These are phyloP conservation scores for Perdita meconis DNA, from an alignment of 2,888 invertebrate genomes.

Conservation along the genomic window DNA sequence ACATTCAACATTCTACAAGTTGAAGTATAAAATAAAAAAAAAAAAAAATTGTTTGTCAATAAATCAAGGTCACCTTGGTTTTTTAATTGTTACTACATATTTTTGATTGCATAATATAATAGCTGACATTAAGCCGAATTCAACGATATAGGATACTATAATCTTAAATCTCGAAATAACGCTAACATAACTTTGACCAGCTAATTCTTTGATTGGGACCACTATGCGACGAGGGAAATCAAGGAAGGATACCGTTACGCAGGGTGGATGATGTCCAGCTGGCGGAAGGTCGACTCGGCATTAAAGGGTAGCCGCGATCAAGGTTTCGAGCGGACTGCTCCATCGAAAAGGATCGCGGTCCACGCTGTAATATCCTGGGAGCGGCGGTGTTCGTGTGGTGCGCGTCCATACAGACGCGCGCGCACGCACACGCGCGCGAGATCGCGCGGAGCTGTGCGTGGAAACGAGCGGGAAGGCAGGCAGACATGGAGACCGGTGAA, in stretches of 20 bases:
- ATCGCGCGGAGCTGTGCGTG: neutral
- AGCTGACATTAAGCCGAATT: too few relatives aligned
- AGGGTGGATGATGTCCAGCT: constrained; percentile 59
- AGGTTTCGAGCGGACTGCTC: constrained; percentile 55
- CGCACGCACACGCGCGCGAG: neutral
- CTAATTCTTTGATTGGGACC: too few relatives aligned
- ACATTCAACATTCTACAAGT: too few relatives aligned
- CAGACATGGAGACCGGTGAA: constrained; percentile 62
- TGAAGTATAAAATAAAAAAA: too few relatives aligned
- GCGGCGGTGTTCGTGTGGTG: neutral
- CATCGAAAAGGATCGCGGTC: constrained; percentile 46
- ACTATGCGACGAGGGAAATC: constrained; percentile 45
- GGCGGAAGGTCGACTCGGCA: constrained; percentile 65
- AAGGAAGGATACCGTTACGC: constrained; percentile 64
- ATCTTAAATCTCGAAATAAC: too few relatives aligned
- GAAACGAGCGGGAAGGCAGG: too few relatives aligned
- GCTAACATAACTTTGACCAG: too few relatives aligned
- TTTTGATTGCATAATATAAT: too few relatives aligned
- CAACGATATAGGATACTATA: too few relatives aligned
- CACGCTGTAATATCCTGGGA: constrained; percentile 1
- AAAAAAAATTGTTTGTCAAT: too few relatives aligned
- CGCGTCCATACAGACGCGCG: neutral
- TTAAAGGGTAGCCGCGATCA: constrained; percentile 68
- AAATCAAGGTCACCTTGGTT: too few relatives aligned
- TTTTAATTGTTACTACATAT: too few relatives aligned